Base-by-base conservation (phyloP, 1,140 invertebrate species). In the Triops cancriformis region DNA sequence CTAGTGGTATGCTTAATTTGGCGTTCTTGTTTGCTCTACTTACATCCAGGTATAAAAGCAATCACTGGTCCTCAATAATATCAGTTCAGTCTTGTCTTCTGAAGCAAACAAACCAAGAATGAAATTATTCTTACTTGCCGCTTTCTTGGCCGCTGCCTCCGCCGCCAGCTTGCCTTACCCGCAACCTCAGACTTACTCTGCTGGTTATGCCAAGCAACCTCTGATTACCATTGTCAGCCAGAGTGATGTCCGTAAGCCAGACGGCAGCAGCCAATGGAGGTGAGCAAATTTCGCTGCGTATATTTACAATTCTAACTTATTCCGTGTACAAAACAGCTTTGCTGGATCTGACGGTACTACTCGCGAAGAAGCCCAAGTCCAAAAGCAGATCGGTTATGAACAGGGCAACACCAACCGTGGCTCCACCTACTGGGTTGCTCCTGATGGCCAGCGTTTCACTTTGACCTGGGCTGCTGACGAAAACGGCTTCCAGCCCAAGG, bases 391-490 rank as follows among this genome's bases (percentile, higher is more conserved):
- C 28, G 72, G 41, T n/a, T 77, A 77, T 31, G 78, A 77, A 42
- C 42, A 75, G 27, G 79, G 79, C 18, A 76, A 78, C 51, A 74
- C 78, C 64, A 75, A 76, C 11, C 45, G 76, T 7, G 81, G 79
- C 12, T 42, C 76, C 27, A 78, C 76, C 42, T 79, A 51, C 51
- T 72, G 51, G 43, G 76, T 77, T 73, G 23, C 73, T 12, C 80
- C 80, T 41, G 80, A 81, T 26, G 81, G 81, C 26, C 77, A 79
- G 45, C 80, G 73, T 23, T 72, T 79, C 76, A 79, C 76, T 27
- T 41, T 81, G 73, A 79, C 75, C 41, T 82, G 79, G 78, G 78
- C 74, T 26, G 81, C 81, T 41, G 81, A 80, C 73, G 79, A 82
- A 45, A 81, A 82, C 76, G 81, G 81, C 73, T 81, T 80, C 78